Percentiles rank a stretch among this genome's conserved stretches.
phyloP scores from a whole-genome alignment of 2,797 vertebrate genomes.

The Gallinago stenura region DNA sequence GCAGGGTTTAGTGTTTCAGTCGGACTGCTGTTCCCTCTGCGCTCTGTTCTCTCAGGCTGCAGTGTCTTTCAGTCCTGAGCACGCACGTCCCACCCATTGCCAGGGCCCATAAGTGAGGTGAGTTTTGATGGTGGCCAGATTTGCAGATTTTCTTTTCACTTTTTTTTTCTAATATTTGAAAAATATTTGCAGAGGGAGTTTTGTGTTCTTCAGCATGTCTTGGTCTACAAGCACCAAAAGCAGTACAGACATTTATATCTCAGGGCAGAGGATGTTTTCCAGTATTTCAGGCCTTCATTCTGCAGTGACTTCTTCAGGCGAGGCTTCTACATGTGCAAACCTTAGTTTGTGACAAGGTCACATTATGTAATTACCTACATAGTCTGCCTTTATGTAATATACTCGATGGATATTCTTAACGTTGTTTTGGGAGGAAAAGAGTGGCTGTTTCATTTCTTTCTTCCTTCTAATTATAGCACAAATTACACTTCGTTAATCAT shows the following conservation, averaged over 20 bases:
- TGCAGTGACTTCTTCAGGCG: neutral
- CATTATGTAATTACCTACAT: neutral
- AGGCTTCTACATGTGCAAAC: neutral
- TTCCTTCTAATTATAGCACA: conserved; percentile 6
- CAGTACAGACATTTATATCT: neutral
- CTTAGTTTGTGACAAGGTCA: neutral
- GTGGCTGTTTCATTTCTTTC: neutral
- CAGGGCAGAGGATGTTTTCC: neutral
- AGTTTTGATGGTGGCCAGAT: neutral
- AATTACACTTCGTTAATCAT: neutral
- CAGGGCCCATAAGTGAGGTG: neutral
- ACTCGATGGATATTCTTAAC: neutral
- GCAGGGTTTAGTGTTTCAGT: neutral
- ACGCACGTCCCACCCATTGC: neutral
- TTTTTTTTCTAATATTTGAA: neutral
- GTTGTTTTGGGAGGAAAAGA: neutral
- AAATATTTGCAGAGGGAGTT: neutral
- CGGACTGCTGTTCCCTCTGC: neutral
- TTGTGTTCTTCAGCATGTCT: neutral
- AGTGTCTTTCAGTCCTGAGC: neutral
- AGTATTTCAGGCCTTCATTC: neutral
- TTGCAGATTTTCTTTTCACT: neutral
- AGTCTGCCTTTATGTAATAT: neutral
- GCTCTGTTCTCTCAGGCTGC: neutral
- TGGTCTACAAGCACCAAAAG: neutral